Evolutionary conservation across 2,888 invertebrate genomes (phyloP), one percentile per base, ranked within the genome.

Genomic region (Diogma glabrata): DNA sequence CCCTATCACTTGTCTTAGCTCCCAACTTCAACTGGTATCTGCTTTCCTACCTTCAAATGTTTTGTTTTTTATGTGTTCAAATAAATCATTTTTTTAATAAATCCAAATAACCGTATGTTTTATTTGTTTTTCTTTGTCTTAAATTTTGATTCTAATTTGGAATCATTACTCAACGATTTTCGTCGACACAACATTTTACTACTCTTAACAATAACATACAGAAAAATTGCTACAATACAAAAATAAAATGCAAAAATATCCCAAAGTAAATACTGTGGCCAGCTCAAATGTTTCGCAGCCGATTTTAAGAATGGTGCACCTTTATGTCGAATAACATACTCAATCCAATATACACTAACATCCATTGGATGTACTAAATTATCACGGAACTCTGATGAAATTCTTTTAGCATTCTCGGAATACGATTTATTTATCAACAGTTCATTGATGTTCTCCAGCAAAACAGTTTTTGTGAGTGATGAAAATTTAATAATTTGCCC

Each of bases 281-380:
- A 67, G 4, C 64, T 62, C 53, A 75, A 60, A 50, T 69, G 62
- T 6, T 69, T 58, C 1, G 68, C 67, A 6, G 67, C 59, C 0
- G 72, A 71, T 52, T 69, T 69, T 22, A 73, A 58, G 50, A 69
- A 64, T 2, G 58, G 55, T 0, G 72, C 72, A 1, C 71, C 71
- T 4, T 67, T 63, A 55, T 73, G 65, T 38, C 69, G 60, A 7
- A 66, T 70, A 0, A 77, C 70, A 62, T 79, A 77, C 61, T 80
- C 79, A 28, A 78, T 72, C 79, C 79, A 79, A 62, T 71, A 79
- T 47, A 74, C 69, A 10, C 79, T 76, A 43, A 75, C 75, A 3
- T 78, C 75, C 59, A 77, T 60, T 2, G 79, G 75, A 51, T 72
- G 70, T 53, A 75, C 63, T 0, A 75, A 74, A 58, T 76, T 72